These are phyloP conservation scores for Orthosia incerta DNA, from an alignment of 2,888 invertebrate genomes.

Conservation along the genomic window DNA sequence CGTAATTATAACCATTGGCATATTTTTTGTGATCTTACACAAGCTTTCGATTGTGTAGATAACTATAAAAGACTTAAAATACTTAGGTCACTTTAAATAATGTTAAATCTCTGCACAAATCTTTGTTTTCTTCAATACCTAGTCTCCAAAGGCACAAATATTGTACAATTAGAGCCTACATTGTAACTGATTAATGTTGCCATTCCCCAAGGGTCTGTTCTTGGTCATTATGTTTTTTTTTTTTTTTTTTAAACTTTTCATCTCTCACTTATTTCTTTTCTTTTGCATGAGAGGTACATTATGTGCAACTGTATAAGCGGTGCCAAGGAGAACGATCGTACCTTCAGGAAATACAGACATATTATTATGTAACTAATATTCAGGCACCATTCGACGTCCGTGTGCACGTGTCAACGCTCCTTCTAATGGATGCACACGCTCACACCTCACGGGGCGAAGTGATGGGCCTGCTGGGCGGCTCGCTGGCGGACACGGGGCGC, in stretches of 20 bases:
- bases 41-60: constrained; percentile 6
- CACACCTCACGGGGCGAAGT: constrained; percentile 93
- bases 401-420: constrained; percentile 91
- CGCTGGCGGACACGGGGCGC: constrained; percentile 69
- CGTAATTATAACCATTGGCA: not conserved
- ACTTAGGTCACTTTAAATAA: too few species aligned
- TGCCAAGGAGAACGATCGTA: not conserved
- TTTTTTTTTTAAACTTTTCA: not conserved
- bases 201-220: constrained; percentile 6
- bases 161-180: not conserved
- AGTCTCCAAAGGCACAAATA: not conserved
- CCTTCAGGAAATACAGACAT: too few species aligned
- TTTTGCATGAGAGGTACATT: not conserved
- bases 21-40: not conserved
- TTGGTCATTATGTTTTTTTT: not conserved
- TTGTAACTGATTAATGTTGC: not conserved
- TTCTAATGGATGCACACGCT: constrained; percentile 93
- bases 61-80: not conserved
- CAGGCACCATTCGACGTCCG: constrained; percentile 92
- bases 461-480: constrained; percentile 94
- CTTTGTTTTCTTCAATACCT: not conserved
- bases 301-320: too few species aligned
- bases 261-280: not conserved
- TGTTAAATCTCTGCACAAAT: not conserved
- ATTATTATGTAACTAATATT: not conserved